Conservation (phyloP, 1,140 invertebrate genomes). For the Drosophila hydei region DNA sequence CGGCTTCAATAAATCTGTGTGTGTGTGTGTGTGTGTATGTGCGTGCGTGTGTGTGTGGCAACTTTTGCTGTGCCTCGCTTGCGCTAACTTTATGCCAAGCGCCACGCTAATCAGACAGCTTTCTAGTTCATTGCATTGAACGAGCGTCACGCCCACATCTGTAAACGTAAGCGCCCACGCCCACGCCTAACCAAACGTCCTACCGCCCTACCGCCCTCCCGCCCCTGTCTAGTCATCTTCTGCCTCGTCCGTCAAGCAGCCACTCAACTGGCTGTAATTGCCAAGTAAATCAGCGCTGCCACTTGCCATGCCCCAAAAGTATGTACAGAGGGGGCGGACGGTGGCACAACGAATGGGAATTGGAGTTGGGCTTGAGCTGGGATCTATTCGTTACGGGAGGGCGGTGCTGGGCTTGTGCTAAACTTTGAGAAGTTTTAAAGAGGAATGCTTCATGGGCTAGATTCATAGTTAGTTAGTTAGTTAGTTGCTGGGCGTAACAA, state of each 20-base stretch:
- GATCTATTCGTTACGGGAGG: background rate
- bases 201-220: no score
- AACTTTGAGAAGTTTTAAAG: slow-evolving; percentile 75
- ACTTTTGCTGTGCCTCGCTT: slow-evolving; percentile 53
- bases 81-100: slow-evolving; percentile 55
- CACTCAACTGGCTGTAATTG: slow-evolving; percentile 71
- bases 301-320: slow-evolving; percentile 78
- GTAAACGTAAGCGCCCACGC: slow-evolving; percentile 4
- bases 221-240: slow-evolving; percentile 2
- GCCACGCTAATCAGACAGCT: slow-evolving; percentile 78
- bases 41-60: slow-evolving; percentile 49
- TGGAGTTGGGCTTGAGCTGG: background rate
- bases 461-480: slow-evolving; percentile 77
- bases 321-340: slow-evolving; percentile 26
- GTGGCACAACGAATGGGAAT: background rate
- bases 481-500: slow-evolving; percentile 18
- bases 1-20: slow-evolving; percentile 68
- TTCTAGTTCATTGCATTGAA: slow-evolving; percentile 78
- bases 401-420: slow-evolving; percentile 42
- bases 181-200: background rate
- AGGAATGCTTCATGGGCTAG: slow-evolving; percentile 79
- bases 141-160: slow-evolving; percentile 46
- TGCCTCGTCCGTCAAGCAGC: slow-evolving; percentile 58
- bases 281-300: slow-evolving; percentile 79
- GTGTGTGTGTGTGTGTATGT: slow-evolving; percentile 27